These are phyloP conservation scores for Hemitrygon akajei DNA, from an alignment of 2,797 vertebrate genomes.

Conservation along the genomic window DNA sequence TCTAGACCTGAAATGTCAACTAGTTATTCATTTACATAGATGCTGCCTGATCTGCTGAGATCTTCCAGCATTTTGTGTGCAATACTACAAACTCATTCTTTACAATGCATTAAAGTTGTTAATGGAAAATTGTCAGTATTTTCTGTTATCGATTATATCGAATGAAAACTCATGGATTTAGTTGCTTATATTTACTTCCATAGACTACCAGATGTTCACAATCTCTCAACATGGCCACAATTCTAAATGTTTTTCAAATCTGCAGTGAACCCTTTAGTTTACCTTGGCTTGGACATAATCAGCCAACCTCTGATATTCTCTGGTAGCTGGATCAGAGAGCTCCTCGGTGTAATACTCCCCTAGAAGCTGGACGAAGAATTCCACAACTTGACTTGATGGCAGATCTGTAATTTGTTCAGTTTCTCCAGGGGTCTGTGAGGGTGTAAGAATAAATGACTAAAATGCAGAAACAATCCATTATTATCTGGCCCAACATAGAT, in stretches of 20 bases:
- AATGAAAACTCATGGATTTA: not conserved
- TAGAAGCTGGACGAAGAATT: conserved; percentile 70
- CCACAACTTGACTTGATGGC: conserved; percentile 68
- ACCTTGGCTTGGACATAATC: conserved; percentile 74
- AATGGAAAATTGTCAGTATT: no score
- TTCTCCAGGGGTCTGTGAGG: conserved; percentile 71
- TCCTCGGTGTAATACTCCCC: conserved; percentile 64
- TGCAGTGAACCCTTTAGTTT: conserved; percentile 16
- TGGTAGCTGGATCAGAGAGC: conserved; percentile 60
- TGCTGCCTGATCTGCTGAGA: no score
- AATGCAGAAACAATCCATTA: conserved; percentile 33
- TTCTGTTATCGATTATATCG: not conserved
- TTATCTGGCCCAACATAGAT: not conserved
- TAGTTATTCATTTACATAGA: no score
- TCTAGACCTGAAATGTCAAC: no score
- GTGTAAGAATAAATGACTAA: conserved; percentile 32
- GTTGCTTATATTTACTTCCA: not conserved
- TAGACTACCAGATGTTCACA: not conserved
- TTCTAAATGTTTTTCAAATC: not conserved
- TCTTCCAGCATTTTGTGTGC: no score
- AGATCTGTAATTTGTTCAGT: conserved; percentile 61
- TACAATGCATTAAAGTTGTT: not conserved
- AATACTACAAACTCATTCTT: not conserved
- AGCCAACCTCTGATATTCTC: conserved; percentile 59
- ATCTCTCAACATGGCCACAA: not conserved